These are phyloP conservation scores for Meteorus colon DNA, from an alignment of 2,888 invertebrate genomes.

Conservation along the genomic window DNA sequence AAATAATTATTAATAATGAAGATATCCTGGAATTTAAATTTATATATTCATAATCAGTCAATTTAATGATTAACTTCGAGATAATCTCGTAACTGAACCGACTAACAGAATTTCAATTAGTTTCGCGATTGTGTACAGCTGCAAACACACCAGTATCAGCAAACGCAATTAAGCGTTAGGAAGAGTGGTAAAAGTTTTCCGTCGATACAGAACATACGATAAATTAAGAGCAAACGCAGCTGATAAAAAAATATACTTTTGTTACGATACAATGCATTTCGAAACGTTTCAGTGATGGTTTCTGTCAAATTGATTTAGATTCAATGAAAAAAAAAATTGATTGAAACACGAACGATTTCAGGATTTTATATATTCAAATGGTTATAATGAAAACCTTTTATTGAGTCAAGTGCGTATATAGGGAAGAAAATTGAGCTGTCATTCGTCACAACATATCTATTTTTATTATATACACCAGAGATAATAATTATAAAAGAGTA, in stretches of 20 bases:
- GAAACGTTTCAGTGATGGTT: no score
- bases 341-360: no score
- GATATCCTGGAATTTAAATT: no score
- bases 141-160: background rate
- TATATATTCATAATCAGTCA: background rate
- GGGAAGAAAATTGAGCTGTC: background rate
- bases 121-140: conserved; percentile 32
- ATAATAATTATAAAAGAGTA: background rate
- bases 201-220: background rate
- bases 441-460: background rate
- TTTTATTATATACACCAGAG: background rate
- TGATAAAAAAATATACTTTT: no score
- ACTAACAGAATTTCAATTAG: conserved; percentile 64
- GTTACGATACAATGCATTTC: no score
- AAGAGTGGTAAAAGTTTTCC: background rate
- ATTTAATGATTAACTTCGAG: conserved; percentile 35
- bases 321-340: no score
- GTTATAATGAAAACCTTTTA: background rate
- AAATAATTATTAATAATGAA: no score
- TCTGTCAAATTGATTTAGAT: no score
- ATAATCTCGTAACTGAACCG: conserved; percentile 17
- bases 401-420: background rate
- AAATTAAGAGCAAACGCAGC: background rate
- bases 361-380: no score
- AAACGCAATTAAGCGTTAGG: background rate